A percentile compares a stretch with the other conserved stretches of the same genome.
These are phyloP conservation scores for Goniozus legneri DNA, from an alignment of 1,140 invertebrate genomes.

Conservation along the genomic window DNA sequence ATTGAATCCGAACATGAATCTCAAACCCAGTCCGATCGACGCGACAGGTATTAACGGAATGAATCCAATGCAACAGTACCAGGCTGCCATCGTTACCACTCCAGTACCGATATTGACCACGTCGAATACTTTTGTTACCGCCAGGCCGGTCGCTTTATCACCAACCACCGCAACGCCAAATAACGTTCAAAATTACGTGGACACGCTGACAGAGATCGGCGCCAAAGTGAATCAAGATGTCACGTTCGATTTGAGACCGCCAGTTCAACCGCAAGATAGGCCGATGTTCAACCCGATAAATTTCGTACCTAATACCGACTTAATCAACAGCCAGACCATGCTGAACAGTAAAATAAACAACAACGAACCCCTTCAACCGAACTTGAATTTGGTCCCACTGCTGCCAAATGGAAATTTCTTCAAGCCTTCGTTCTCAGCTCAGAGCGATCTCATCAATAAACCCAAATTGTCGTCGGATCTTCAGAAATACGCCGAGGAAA, in stretches of 20 bases:
- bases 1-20: constrained; percentile 44
- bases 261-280: constrained; percentile 21
- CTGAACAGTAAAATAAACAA: constrained; percentile 37
- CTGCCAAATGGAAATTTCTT: constrained; percentile 46
- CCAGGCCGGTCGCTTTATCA: constrained; percentile 20
- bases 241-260: constrained; percentile 7
- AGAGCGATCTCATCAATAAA: constrained; percentile 32
- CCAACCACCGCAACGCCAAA: constrained; percentile 19
- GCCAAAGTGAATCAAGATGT: constrained; percentile 22
- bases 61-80: constrained; percentile 35
- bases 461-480: constrained; percentile 42
- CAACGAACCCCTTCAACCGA: constrained; percentile 30
- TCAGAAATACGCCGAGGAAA: constrained; percentile 48
- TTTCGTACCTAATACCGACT: constrained; percentile 44
- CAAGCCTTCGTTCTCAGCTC: constrained; percentile 29
- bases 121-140: constrained; percentile 23
- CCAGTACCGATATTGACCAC: constrained; percentile 45
- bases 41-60: constrained; percentile 24
- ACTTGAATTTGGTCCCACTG: constrained; percentile 39
- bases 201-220: constrained; percentile 38
- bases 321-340: constrained; percentile 40
- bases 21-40: constrained; percentile 38
- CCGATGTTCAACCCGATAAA: constrained; percentile 46
- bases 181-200: constrained; percentile 32
- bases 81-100: constrained; percentile 39